Evolutionary conservation across 2,113 vertebrate genomes (phyloP).

Genomic region (Pelusios castaneus): DNA sequence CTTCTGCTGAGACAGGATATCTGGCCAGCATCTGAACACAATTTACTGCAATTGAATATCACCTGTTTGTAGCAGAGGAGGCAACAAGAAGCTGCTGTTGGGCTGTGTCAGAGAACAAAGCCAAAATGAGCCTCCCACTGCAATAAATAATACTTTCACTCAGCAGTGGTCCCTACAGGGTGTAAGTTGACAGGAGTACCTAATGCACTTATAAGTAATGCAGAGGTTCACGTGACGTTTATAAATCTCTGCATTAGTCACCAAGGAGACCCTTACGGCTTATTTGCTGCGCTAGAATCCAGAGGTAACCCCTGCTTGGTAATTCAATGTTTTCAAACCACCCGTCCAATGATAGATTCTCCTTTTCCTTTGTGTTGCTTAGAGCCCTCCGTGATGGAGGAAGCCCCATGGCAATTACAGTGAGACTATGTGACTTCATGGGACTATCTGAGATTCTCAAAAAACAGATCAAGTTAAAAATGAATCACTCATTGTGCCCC

Average conservation of each 20-base stretch:
- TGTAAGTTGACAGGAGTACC: background rate
- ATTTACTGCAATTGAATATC: background rate
- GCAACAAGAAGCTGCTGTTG: conserved; percentile 43
- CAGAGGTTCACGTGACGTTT: background rate
- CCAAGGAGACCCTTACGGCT: background rate
- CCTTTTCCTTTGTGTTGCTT: background rate
- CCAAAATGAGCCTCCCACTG: background rate
- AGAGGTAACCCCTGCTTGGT: background rate
- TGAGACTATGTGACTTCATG: background rate
- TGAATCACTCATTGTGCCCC: accelerated
- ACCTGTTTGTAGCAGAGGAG: background rate
- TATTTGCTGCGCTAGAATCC: background rate
- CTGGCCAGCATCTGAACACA: conserved; percentile 27
- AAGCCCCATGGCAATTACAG: background rate
- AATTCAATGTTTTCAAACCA: conserved; percentile 9
- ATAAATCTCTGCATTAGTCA: background rate
- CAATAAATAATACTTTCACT: background rate
- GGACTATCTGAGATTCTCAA: background rate
- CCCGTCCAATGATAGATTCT: background rate
- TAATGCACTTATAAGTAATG: background rate
- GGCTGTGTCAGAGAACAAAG: background rate
- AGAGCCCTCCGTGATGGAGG: background rate
- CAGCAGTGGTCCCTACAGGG: conserved; percentile 3
- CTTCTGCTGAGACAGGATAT: background rate
- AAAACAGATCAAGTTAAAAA: background rate